phyloP scores from a whole-genome alignment of 2,797 vertebrate species.

The Cuniculus paca region DNA sequence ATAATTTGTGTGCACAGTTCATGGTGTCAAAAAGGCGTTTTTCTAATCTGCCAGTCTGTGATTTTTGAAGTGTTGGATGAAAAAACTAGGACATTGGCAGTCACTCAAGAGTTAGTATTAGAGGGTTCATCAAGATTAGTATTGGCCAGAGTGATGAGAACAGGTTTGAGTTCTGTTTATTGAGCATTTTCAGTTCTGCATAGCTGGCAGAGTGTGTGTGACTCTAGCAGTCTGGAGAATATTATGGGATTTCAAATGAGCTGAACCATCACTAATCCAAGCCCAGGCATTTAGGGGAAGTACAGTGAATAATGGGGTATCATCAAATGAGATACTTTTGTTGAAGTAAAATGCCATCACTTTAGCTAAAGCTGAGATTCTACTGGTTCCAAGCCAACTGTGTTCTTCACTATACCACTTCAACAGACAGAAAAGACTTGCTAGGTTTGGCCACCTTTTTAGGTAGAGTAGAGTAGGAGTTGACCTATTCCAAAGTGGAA shows the following conservation, averaged over 20 bases:
- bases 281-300: not conserved
- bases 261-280: not conserved
- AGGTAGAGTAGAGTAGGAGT: not conserved
- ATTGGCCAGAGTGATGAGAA: not conserved
- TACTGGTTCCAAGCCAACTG: not conserved
- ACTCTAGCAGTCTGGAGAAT: not conserved
- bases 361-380: not conserved
- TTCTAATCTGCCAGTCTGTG: not conserved
- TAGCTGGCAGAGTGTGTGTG: not conserved
- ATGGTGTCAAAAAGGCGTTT: not conserved
- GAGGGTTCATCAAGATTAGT: not conserved
- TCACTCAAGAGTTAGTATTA: not conserved
- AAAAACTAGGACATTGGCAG: not conserved
- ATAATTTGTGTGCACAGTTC: not conserved
- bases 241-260: not conserved
- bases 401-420: not conserved
- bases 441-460: not conserved
- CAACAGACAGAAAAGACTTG: not conserved
- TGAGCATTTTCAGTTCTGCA: not conserved
- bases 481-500: not conserved
- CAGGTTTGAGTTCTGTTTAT: not conserved
- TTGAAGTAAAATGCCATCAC: not conserved
- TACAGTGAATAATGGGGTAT: not conserved
- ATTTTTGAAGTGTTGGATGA: not conserved
- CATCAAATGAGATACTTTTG: not conserved